Conservation (phyloP, 2,113 vertebrate species). For the Chlamydotis undulata region DNA sequence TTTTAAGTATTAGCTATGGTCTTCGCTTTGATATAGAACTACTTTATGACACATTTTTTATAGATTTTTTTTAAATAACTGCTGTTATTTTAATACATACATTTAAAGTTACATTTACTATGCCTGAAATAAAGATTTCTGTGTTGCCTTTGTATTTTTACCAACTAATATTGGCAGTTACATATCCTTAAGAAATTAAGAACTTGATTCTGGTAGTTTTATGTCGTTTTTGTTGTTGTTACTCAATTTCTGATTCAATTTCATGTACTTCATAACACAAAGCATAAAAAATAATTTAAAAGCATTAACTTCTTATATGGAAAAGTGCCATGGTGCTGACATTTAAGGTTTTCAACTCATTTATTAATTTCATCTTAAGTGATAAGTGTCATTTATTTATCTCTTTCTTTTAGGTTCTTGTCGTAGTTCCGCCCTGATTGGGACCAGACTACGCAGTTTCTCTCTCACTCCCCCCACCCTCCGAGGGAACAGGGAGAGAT, state of each 20-base stretch:
- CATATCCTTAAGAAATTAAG: not conserved
- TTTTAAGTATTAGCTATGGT: not conserved
- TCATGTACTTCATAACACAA: not conserved
- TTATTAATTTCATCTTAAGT: not conserved
- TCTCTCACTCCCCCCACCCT: too few species aligned
- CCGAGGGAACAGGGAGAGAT: too few species aligned
- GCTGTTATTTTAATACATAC: not conserved
- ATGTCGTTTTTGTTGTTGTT: not conserved
- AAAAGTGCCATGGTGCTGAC: not conserved
- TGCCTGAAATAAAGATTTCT: not conserved
- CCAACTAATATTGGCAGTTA: not conserved
- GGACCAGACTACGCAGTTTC: too few species aligned
- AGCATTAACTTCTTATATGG: not conserved
- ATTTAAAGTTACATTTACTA: not conserved
- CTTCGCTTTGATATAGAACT: not conserved
- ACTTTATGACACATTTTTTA: not conserved
- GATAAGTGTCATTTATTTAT: not conserved
- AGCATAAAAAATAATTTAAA: not conserved
- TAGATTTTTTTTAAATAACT: not conserved
- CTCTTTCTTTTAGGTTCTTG: not conserved
- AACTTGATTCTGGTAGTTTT: not conserved
- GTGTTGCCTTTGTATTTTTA: not conserved
- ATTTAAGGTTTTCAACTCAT: not conserved
- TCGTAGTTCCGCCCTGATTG: too few species aligned
- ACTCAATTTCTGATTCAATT: not conserved